These are phyloP conservation scores for Oligia latruncula DNA, from an alignment of 2,888 invertebrate species.

Conservation along the genomic window DNA sequence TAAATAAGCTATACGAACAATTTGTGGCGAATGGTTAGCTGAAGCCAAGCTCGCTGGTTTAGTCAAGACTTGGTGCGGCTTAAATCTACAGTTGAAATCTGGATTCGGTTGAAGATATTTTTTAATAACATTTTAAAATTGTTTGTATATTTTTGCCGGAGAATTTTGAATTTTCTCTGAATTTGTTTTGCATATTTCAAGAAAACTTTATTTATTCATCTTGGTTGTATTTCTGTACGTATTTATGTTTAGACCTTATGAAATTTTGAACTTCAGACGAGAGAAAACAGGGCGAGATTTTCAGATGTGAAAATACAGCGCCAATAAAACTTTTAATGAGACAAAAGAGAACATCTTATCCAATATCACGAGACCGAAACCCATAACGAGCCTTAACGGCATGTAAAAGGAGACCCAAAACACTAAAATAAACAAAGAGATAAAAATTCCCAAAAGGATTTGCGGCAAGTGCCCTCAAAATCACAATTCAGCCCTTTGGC, in stretches of 20 bases:
- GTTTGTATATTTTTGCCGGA: slow-evolving; percentile 2
- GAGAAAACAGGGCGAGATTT: background rate
- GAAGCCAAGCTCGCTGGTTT: slow-evolving; percentile 31
- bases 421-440: slow-evolving; percentile 76
- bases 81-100: slow-evolving; percentile 22
- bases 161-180: background rate
- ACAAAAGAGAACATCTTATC: slow-evolving; percentile 45
- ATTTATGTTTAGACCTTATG: background rate
- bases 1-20: slow-evolving; percentile 79
- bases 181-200: background rate
- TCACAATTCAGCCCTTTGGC: slow-evolving; percentile 74
- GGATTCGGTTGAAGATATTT: slow-evolving; percentile 16
- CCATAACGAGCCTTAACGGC: slow-evolving; percentile 57
- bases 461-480: slow-evolving; percentile 73
- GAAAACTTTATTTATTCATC: background rate
- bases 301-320: background rate
- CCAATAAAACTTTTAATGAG: slow-evolving; percentile 52
- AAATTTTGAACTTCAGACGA: background rate
- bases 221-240: background rate
- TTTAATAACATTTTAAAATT: slow-evolving; percentile 24
- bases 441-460: slow-evolving; percentile 73
- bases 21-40: slow-evolving; percentile 70
- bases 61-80: slow-evolving; percentile 43
- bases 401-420: slow-evolving; percentile 62
- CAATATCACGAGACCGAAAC: slow-evolving; percentile 49